phyloP scores from a whole-genome alignment of 1,140 invertebrate species.

The Drosophila nigrodunni region DNA sequence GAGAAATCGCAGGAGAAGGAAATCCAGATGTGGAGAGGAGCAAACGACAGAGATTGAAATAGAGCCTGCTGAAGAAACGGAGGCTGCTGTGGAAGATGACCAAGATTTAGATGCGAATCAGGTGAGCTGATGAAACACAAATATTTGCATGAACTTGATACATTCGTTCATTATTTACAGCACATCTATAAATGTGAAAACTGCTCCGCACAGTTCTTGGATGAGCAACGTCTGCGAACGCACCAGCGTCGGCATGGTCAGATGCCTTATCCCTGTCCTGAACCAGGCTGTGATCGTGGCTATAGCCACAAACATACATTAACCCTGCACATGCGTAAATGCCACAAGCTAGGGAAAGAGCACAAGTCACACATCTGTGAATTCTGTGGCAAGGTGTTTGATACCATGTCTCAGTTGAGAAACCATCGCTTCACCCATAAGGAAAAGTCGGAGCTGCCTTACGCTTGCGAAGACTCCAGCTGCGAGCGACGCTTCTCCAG shows the following conservation, averaged over 20 bases:
- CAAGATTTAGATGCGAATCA: not conserved
- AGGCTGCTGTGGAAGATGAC: not conserved
- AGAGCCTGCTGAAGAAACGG: not conserved
- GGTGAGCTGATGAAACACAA: not conserved
- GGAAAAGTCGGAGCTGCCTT: conserved; percentile 44
- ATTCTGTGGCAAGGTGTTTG: conserved; percentile 62
- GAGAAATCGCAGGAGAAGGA: not conserved
- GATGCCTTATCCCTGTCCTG: conserved; percentile 48
- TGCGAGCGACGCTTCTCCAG: conserved; percentile 53
- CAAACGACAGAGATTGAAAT: not conserved
- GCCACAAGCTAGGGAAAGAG: conserved; percentile 52
- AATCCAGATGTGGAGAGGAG: not conserved
- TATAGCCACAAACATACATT: conserved; percentile 61
- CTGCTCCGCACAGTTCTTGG: conserved; percentile 50
- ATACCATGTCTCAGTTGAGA: conserved; percentile 42
- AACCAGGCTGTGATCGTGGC: conserved; percentile 42
- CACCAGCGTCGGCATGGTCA: conserved; percentile 58
- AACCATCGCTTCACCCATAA: conserved; percentile 57
- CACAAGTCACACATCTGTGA: conserved; percentile 56
- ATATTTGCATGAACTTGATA: not conserved
- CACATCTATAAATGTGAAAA: conserved; percentile 43
- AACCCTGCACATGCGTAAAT: conserved; percentile 50
- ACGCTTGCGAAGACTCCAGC: conserved; percentile 29
- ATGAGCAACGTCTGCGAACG: conserved; percentile 34
- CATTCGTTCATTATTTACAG: not conserved